These are phyloP conservation scores for Cyrtonyx montezumae DNA, from an alignment of 2,113 vertebrate species.

Conservation along the genomic window DNA sequence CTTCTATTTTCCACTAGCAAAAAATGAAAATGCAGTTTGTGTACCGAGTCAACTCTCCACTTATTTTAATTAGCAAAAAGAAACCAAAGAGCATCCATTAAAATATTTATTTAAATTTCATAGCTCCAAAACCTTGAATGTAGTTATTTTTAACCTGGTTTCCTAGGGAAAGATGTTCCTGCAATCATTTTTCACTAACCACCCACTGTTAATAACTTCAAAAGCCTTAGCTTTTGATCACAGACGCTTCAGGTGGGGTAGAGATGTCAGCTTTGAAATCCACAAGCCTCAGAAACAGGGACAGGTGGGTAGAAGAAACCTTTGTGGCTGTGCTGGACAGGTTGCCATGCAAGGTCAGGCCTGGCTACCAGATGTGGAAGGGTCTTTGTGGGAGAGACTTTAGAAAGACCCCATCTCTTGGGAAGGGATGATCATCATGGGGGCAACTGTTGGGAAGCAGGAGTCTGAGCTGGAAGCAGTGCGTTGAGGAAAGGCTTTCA, in stretches of 20 bases:
- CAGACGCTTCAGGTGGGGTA: background rate
- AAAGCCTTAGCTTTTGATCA: background rate
- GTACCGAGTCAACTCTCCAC: background rate
- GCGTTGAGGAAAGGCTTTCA: background rate
- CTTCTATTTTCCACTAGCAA: background rate
- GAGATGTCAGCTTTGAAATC: background rate
- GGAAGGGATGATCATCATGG: accelerated
- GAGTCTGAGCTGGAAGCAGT: background rate
- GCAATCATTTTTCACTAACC: slow-evolving; percentile 52
- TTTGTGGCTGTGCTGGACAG: background rate
- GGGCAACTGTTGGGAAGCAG: background rate
- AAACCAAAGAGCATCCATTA: slow-evolving; percentile 17
- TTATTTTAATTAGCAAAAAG: slow-evolving; percentile 24
- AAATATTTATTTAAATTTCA: slow-evolving; percentile 27
- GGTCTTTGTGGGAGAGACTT: background rate
- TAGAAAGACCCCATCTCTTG: accelerated
- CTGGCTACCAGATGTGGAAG: background rate
- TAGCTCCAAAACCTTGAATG: background rate
- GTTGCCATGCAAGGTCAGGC: background rate
- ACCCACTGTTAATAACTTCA: slow-evolving; percentile 45
- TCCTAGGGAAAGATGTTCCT: slow-evolving; percentile 38
- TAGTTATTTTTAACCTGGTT: slow-evolving; percentile 55
- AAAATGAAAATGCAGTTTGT: background rate
- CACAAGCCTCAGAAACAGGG: accelerated
- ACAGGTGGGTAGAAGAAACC: background rate